These are phyloP conservation scores for Noturus placidus DNA, from an alignment of 2,113 vertebrate genomes.

Conservation along the genomic window DNA sequence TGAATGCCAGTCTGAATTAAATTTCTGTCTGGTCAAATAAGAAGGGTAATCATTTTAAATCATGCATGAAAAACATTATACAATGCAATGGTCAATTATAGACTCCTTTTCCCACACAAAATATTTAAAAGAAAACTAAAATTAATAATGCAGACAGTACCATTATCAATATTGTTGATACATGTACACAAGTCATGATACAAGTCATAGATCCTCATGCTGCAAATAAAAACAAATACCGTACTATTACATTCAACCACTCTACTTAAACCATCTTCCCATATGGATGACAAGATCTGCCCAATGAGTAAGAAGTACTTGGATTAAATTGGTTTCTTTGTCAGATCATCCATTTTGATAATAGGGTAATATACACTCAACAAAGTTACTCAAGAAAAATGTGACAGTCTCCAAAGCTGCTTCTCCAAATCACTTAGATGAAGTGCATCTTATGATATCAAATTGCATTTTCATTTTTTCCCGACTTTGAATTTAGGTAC, in stretches of 20 bases:
- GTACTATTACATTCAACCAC: background rate
- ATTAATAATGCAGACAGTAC: background rate
- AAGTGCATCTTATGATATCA: background rate
- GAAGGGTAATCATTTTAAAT: background rate
- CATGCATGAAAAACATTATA: background rate
- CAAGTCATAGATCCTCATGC: background rate
- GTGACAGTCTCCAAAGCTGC: background rate
- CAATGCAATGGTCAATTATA: background rate
- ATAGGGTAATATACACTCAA: background rate
- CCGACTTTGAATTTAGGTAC: background rate
- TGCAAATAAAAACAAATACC: background rate
- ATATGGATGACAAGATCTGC: background rate
- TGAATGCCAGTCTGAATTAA: background rate
- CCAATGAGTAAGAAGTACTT: background rate
- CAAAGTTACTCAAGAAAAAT: background rate
- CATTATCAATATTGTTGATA: background rate
- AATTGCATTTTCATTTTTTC: background rate
- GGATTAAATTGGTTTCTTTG: background rate
- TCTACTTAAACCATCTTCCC: background rate
- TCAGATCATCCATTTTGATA: background rate
- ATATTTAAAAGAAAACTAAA: background rate
- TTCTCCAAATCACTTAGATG: background rate
- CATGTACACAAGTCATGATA: background rate
- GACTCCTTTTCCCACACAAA: background rate
- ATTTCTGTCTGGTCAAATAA: background rate